Evolutionary conservation across 2,888 invertebrate species (phyloP).

Genomic region (Troides helena): DNA sequence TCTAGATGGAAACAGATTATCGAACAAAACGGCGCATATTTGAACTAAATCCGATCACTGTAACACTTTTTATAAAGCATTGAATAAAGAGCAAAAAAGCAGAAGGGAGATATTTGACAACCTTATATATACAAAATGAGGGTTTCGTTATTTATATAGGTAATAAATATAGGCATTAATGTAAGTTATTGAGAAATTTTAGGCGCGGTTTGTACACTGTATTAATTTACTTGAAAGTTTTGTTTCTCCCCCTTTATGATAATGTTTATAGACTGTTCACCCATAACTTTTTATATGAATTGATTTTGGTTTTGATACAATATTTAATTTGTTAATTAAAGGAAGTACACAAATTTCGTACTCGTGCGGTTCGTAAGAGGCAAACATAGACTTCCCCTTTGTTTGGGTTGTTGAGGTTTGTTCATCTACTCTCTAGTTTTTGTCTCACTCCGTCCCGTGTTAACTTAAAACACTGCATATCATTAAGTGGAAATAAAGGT

Average conservation of each 20-base stretch:
- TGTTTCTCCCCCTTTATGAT: neutral
- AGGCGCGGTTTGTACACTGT: too few relatives aligned
- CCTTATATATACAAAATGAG: too few relatives aligned
- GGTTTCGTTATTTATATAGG: too few relatives aligned
- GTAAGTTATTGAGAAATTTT: too few relatives aligned
- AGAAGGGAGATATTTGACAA: too few relatives aligned
- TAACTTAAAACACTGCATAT: neutral
- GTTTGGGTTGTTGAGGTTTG: conserved; percentile 22
- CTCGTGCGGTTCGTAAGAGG: conserved; percentile 27
- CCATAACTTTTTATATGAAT: neutral
- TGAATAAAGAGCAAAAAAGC: too few relatives aligned
- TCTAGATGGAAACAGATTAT: too few relatives aligned
- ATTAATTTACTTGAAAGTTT: neutral
- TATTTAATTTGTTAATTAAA: conserved; percentile 2
- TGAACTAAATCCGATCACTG: too few relatives aligned
- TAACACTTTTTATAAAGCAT: too few relatives aligned
- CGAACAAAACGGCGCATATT: too few relatives aligned
- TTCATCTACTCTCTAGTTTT: conserved; percentile 15
- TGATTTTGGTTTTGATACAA: neutral
- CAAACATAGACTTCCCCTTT: conserved; percentile 14
- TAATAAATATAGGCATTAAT: too few relatives aligned
- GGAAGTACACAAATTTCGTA: conserved; percentile 33
- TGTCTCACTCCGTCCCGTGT: neutral
- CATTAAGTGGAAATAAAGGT: neutral
- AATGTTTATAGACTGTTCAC: neutral